Evolutionary conservation across 2,113 vertebrate species (phyloP).

Genomic region (Sturnira hondurensis): DNA sequence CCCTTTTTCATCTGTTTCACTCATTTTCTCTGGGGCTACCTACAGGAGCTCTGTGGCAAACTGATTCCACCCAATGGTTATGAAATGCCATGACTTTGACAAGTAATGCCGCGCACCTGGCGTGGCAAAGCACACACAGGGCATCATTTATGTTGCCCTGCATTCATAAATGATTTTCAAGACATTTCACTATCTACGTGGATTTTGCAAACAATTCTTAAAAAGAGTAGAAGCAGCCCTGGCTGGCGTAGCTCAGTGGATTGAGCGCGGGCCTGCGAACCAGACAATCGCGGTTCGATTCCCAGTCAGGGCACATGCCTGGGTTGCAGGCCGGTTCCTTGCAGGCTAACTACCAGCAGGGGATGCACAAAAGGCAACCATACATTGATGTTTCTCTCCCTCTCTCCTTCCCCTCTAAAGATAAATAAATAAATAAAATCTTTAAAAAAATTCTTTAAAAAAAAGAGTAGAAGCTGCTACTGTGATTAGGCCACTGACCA

Average conservation of each 20-base stretch:
- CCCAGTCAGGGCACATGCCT: too few species aligned
- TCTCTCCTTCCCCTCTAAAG: too few species aligned
- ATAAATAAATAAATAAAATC: too few species aligned
- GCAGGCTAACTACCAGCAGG: too few species aligned
- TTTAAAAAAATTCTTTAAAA: background rate
- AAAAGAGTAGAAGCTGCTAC: background rate
- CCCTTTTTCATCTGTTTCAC: background rate
- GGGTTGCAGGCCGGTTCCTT: too few species aligned
- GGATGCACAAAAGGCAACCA: too few species aligned
- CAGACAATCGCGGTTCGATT: too few species aligned
- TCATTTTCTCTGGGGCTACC: background rate
- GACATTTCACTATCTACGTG: background rate
- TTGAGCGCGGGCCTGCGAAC: too few species aligned
- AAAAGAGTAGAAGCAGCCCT: background rate
- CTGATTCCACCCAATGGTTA: rapidly evolving
- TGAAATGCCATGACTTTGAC: background rate
- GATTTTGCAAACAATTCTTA: background rate
- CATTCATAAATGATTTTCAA: background rate
- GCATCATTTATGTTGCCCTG: background rate
- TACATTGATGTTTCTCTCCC: too few species aligned
- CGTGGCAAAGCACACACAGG: background rate
- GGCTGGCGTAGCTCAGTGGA: too few species aligned
- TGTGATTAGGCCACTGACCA: background rate
- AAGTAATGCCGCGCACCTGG: background rate
- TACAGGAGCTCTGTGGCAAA: background rate